Evolutionary conservation across 2,113 vertebrate genomes (phyloP).

Genomic region (Coregonus clupeaformis): DNA sequence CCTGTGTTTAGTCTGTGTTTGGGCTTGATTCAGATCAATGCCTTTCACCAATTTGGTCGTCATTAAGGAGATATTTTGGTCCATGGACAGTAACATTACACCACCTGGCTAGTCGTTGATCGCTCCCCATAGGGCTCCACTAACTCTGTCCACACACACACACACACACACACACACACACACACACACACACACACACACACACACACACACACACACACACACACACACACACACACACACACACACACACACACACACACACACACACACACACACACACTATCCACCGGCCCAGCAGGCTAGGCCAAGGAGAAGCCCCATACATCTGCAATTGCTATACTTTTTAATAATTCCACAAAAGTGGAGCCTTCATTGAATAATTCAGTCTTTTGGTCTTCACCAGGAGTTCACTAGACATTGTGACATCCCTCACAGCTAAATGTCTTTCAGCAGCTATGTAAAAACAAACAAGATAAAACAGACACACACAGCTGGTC

Average conservation of each 20-base stretch:
- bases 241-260: too few relatives aligned
- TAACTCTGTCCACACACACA: too few relatives aligned
- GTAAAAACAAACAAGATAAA: constrained; percentile 22
- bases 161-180: too few relatives aligned
- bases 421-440: constrained; percentile 73
- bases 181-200: too few relatives aligned
- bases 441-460: constrained; percentile 81
- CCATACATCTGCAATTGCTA: constrained; percentile 82
- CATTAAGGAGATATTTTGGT: constrained; percentile 90
- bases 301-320: constrained; percentile 73
- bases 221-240: constrained; percentile 1
- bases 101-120: constrained; percentile 81
- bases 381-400: constrained; percentile 84
- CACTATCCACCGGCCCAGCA: constrained; percentile 6
- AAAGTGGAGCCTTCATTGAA: constrained; percentile 88
- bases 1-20: constrained; percentile 67
- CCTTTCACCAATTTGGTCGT: constrained; percentile 84
- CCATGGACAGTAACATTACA: constrained; percentile 85
- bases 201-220: too few relatives aligned
- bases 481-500: too few relatives aligned
- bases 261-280: too few relatives aligned
- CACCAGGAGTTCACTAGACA: constrained; percentile 76
- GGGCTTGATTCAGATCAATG: constrained; percentile 80
- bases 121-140: constrained; percentile 84
- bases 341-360: constrained; percentile 94